Base-by-base conservation (phyloP, 2,888 invertebrate species). In the Monoplex corrugatus region DNA sequence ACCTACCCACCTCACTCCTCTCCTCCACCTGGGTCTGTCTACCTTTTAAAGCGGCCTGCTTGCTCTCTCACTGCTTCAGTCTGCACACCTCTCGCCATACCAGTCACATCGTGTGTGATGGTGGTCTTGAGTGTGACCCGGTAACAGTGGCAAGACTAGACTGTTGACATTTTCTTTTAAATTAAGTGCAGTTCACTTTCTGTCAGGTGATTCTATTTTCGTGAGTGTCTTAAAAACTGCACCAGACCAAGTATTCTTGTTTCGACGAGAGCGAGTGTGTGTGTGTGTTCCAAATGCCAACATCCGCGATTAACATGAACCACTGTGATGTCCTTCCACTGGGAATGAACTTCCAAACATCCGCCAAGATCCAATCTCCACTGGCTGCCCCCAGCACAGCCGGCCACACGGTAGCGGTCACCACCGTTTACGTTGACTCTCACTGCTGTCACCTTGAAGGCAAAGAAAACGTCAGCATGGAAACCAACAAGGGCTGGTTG, bases 371-470 rank as follows among this genome's bases (percentile, higher is more conserved):
- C 28, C 45, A 44, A 0, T n/a, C 57, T 57, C 82, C 45, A 28
- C 84, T 84, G 50, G 84, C 84, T 57, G 84, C 84, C 38, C 35
- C 50, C 57, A 50, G 84, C 23, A 1, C 45, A 35, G 45, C 38
- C 8, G 13, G 38, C 35, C 50, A 19, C 32, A 50, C 35, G 50
- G 23, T 28, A 35, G 13, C n/a, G n/a, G n/a, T 10, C 82, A 44
- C 45, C 45, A 23, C 80, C 80, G 38, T 16, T 10, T 13, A 78
- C 78, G 35, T 35, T 6, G 19, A 40, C 75, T 16, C 10, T 23
- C 5, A 38, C 75, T 6, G 75, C 35, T 75, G 43, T n/a, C 40
- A 23, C 23, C 44, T 45, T 32, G 43, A 43, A 32, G 38, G 78
- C 50, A 50, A 84, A 32, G 84, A 84, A 50, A 84, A 84, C 50